Base-by-base conservation (phyloP, 2,797 vertebrate genomes). In the Oreortyx pictus region DNA sequence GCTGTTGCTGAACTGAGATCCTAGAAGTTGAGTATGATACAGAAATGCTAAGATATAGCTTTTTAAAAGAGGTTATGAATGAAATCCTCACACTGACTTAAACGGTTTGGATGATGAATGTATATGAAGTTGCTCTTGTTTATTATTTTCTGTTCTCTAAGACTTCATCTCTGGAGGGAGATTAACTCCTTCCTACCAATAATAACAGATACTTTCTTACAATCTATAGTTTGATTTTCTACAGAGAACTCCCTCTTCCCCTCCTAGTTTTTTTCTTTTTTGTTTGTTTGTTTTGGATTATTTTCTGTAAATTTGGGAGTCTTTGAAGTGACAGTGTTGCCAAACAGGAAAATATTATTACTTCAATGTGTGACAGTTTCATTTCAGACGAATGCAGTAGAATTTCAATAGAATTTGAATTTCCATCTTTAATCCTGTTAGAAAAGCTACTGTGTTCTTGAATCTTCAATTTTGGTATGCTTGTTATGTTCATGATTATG, bases 401-500 rank as follows among this genome's bases (percentile, higher is more conserved):
- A 88, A 89, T 91, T 57, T 88, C 27, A 93, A 52, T 33, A 56
- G 54, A 56, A 22, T n/a, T 56, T 56, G 54, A 20, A 25, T 60
- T 37, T 24, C 35, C 35, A 61, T 18, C 35, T 61, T 37, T 39
- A 61, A 89, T 89, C 44, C 57, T 33, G 25, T 89, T 67, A 64
- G 57, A 44, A 73, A 91, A 80, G 27, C 80, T 82, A 44, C 54
- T 62, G 8, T 68, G 49, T 71, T 92, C 61, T 72, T 87, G 72
- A 74, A 74, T 82, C 27, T 70, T 88, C 61, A 54, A 0, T 82
- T 85, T 74, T 81, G 13, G 46, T 54, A 86, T 56, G 77, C 86
- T 90, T 95, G 64, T 88, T 94, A 94, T 87, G 24, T 54, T 72
- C 71, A 16, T 59, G 46, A 90, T 92, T 93, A 78, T 78, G 41